Base-by-base conservation (phyloP, 2,797 vertebrate species). In the Micropoecilia bifurca region DNA sequence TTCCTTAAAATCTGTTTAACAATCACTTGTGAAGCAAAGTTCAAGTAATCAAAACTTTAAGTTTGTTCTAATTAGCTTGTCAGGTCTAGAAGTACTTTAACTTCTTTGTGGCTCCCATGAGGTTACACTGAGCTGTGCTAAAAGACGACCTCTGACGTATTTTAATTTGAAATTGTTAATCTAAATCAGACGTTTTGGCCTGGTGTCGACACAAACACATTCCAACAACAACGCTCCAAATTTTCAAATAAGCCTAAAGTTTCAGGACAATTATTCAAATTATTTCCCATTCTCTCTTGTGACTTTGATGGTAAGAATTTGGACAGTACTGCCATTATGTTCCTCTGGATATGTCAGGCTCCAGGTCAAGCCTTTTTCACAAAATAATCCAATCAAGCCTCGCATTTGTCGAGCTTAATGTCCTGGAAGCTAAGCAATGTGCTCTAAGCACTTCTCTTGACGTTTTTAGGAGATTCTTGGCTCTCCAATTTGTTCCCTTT, bases 301-400 rank as follows among this genome's bases (percentile, higher is more conserved):
- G 53, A 74, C 69, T 74, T 53, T 71, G 47, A 75, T 33, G 10
- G 50, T 39, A 74, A 80, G 83, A 90, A 85, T 81, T 82, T 43
- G 50, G 53, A 59, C 41, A 84, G 72, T 83, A 83, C 85, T 74
- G 66, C 73, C 39, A 55, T 78, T 85, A 46, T 46, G 18, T 46
- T 72, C 72, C 83, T 85, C 85, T 85, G 90, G 74, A 83, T 55
- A 82, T 83, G 81, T 87, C 69, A 78, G 81, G 68, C 80, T 87
- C 77, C 53, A 77, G 74, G 75, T 81, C 55, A 84, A 81, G 66
- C 57, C 83, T 79, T 84, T 53, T 92, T 92, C 91, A 91, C 13
- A 9, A 75, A 79, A 83, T 92, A 92, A 92, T 91, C 89, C 87
- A 78, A 73, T 87, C 80, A 85, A 78, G 75, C 75, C 20, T 71